Evolutionary conservation across 2,888 invertebrate species (phyloP).

Genomic region (Cephus rjabovi): DNA sequence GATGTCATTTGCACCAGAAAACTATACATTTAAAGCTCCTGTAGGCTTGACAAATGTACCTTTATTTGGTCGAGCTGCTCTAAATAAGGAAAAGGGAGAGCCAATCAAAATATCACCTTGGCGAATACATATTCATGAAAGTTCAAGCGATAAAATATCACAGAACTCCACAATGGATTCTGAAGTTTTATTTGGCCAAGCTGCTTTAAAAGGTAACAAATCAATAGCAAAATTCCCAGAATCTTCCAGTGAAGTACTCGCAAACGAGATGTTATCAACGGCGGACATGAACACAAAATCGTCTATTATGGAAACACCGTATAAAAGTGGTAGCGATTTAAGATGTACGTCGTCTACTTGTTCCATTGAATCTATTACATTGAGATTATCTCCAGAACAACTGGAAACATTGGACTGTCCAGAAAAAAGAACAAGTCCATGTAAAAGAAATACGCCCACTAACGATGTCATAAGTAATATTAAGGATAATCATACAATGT

Average conservation of each 20-base stretch:
- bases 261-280: slow-evolving; percentile 2
- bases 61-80: slow-evolving; percentile 38
- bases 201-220: not conserved
- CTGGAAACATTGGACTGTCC: not conserved
- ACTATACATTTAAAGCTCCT: slow-evolving; percentile 70
- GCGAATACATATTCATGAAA: not conserved
- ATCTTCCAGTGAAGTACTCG: not conserved
- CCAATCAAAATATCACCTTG: not conserved
- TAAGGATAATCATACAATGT: not conserved
- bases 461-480: not conserved
- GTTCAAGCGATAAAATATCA: not conserved
- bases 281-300: not conserved
- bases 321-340: not conserved
- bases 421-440: not conserved
- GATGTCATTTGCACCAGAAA: slow-evolving; percentile 70
- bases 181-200: not conserved
- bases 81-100: slow-evolving; percentile 4
- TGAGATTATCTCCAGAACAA: slow-evolving; percentile 25
- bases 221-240: not conserved
- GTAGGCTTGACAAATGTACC: slow-evolving; percentile 41
- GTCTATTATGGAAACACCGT: not conserved
- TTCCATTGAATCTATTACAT: slow-evolving; percentile 19
- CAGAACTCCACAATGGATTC: not conserved
- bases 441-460: not conserved
- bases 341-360: not conserved